A percentile compares a stretch with the other conserved stretches of the same genome.
Conservation (phyloP, 2,113 vertebrate species). For the Muntiacus muntjak region DNA sequence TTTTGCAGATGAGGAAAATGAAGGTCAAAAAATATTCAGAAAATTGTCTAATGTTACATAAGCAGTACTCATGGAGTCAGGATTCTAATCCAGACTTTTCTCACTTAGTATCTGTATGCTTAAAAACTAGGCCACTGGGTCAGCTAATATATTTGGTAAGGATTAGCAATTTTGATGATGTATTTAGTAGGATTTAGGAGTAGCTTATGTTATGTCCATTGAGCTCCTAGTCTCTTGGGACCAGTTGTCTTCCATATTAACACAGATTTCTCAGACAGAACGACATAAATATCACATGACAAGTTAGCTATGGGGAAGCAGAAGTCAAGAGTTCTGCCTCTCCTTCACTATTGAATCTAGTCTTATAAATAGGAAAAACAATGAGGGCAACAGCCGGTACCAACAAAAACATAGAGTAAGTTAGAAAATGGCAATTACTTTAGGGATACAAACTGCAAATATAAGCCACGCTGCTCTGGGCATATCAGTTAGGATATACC, state of each 20-base stretch:
- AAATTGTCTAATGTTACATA: not conserved
- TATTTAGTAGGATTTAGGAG: not conserved
- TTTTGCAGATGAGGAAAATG: constrained; percentile 3
- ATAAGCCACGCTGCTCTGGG: not conserved
- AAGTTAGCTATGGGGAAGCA: not conserved
- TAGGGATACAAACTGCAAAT: not conserved
- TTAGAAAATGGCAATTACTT: not conserved
- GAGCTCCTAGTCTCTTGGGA: not conserved
- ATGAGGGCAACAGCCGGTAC: not conserved
- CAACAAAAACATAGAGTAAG: not conserved
- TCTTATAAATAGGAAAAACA: not conserved
- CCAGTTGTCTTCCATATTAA: not conserved
- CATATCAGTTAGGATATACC: not conserved
- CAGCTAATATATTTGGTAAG: constrained; percentile 5
- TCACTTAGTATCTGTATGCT: not conserved
- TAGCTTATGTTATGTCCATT: not conserved
- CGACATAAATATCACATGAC: not conserved
- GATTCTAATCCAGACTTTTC: not conserved
- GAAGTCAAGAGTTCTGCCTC: not conserved
- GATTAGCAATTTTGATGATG: not conserved
- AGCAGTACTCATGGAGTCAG: not conserved
- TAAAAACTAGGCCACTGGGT: not conserved
- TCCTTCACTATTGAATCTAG: not conserved
- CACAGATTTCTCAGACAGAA: not conserved
- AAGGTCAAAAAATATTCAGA: not conserved